Evolutionary conservation across 2,797 vertebrate genomes (phyloP), one percentile per base, ranked within the genome.

Genomic region (Catharus ustulatus): DNA sequence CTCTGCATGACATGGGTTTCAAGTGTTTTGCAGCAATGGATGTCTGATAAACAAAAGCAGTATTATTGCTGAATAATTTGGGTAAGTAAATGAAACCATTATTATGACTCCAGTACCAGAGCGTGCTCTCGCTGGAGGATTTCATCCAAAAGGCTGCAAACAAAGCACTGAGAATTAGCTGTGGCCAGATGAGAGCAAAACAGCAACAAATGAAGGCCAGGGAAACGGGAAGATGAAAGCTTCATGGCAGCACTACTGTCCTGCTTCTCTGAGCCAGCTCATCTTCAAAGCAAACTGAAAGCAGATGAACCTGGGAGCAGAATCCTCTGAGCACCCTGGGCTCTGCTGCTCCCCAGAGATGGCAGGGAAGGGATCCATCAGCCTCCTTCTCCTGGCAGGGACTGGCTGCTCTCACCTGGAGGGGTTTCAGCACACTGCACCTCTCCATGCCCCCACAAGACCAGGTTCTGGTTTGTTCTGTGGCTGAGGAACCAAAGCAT

Each of bases 181-280:
- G 52, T 1, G 23, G 68, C 55, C 68, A 80, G 80, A 91, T 72
- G 80, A 96, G 72, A 78, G 63, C 54, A 75, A 84, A 87, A 79
- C 71, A 77, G 34, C 55, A 69, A 82, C 52, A 86, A 89, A 82
- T 13, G 64, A 83, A 58, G 54, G 52, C 34, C 64, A 55, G 66
- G 19, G 59, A 85, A 79, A 82, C 0, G 59, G 75, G 61, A 90
- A 94, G 88, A 95, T 94, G 95, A 95, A 95, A 96, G 95, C 84
- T 79, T 49, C 30, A 2, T 17, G 59, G 57, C 58, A 77, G 54
- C 17, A 24, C 17, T 11, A 29, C 6, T 7, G 7, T 55, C 40
- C 46, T 46, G 1, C 17, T 79, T 61, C 69, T 40, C 34, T 3
- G 22, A 8, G 40, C 29, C 66, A 84, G 73, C 29, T 51, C 78